Percentiles rank a stretch among this genome's conserved stretches.
Conservation (phyloP, 92 coral and sea anemone species). For the Metridium senile region DNA sequence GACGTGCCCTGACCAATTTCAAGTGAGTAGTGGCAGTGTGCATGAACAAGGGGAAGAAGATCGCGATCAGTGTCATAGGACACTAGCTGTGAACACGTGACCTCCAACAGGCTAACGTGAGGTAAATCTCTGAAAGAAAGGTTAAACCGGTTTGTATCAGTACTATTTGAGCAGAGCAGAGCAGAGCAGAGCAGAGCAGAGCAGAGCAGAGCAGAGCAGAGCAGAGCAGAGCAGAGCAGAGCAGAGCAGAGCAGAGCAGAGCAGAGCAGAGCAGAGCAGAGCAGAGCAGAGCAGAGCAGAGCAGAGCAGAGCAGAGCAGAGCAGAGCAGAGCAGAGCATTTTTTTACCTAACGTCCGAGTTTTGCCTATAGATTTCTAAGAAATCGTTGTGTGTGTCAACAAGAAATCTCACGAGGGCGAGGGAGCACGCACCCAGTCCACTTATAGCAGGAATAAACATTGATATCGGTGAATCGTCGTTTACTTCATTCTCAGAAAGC, state of each 20-base stretch:
- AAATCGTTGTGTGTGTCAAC: conserved; percentile 66
- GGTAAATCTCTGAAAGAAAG: conserved; percentile 36
- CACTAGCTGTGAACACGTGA: conserved; percentile 71
- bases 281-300: neutral
- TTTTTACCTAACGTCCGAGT: conserved; percentile 35
- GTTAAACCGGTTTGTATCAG: neutral
- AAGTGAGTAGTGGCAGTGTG: conserved; percentile 85
- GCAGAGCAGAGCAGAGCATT: neutral
- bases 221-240: neutral
- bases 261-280: neutral
- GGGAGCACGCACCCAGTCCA: conserved; percentile 75
- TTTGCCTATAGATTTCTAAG: conserved; percentile 49
- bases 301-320: neutral
- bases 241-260: neutral
- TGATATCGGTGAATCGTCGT: conserved; percentile 57
- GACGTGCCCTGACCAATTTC: conserved; percentile 79
- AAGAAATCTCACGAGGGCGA: conserved; percentile 56
- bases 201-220: neutral
- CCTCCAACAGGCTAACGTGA: conserved; percentile 50
- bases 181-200: neutral
- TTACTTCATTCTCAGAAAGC: conserved; percentile 45
- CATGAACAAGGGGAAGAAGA: conserved; percentile 70
- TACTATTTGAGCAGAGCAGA: neutral
- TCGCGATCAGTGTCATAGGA: conserved; percentile 78
- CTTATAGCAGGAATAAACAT: conserved; percentile 73